Evolutionary conservation across 1,140 invertebrate species (phyloP), one percentile per base, ranked within the genome.

Genomic region (Drosophila nasuta): DNA sequence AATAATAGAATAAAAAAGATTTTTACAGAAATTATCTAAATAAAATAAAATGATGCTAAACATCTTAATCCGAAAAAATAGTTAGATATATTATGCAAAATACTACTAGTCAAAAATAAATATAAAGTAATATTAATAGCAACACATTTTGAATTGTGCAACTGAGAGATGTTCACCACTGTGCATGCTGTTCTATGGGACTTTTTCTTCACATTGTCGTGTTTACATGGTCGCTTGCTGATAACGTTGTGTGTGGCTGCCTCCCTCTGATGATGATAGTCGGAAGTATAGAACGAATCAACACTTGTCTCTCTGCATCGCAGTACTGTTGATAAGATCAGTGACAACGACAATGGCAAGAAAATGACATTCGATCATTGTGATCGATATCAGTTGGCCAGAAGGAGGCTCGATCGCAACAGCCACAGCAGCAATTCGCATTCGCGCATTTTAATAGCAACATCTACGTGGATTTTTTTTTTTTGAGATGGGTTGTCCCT

Each of bases 401-500:
- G 46, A 38, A 56, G 64, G 10, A 67, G 46, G 6, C 6, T 11
- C 25, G 51, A 35, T 15, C 15, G 58, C 49, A 48, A 5, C 28
- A 25, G 20, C 20, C 20, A 25, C 20, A 25, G 20, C 20, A 20
- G 20, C 20, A 20, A 20, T 20, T 20, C 2, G 0, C 38, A 11
- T 33, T 57, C 33, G 35, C 52, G 3, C 13, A 30, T 30, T 25
- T n/a, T n/a, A 17, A 2, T 6, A 5, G n/a, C 11, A 5, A 1
- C 7, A 2, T 10, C 25, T n/a, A 6, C 33, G 41, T 10, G 5
- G 5, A n/a, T 1, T 11, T 1, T 1, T 5, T 33, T 51, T 10
- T 33, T 11, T 2, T 2, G 10, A 38, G 28, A 92, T 92, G 91
- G 91, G 91, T 49, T 88, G 88, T 46, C 74, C 69, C 45, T 89